These are phyloP conservation scores for Miichthys miiuy DNA, from an alignment of 2,797 vertebrate genomes.

Conservation along the genomic window DNA sequence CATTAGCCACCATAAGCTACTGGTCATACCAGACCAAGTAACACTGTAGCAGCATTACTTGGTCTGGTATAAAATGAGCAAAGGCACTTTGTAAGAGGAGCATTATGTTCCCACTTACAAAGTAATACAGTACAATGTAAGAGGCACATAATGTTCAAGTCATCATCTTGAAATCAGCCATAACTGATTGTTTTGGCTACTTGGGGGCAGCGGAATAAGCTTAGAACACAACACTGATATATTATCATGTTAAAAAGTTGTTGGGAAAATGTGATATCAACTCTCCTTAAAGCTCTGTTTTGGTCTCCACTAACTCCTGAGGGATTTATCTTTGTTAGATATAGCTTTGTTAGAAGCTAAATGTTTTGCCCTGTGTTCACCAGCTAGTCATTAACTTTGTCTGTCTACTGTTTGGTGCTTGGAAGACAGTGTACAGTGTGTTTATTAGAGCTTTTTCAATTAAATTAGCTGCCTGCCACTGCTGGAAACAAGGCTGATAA, in stretches of 20 bases:
- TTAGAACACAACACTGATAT: neutral
- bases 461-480: neutral
- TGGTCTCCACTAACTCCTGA: neutral
- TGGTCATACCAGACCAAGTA: neutral
- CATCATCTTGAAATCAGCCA: neutral
- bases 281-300: slow-evolving; percentile 4
- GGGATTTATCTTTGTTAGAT: neutral
- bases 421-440: neutral
- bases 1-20: neutral
- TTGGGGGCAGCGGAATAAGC: too few species aligned
- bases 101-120: too few species aligned
- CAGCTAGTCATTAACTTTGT: neutral
- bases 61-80: neutral
- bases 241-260: neutral
- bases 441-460: neutral
- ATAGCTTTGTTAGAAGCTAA: neutral
- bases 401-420: neutral
- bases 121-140: too few species aligned
- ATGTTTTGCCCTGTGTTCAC: neutral
- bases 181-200: neutral
- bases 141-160: too few species aligned
- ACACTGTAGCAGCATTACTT: neutral
- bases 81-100: too few species aligned
- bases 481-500: slow-evolving; percentile 5
- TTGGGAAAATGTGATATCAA: neutral